phyloP scores from a whole-genome alignment of 2,797 vertebrate genomes.

The Sciurus vulgaris region DNA sequence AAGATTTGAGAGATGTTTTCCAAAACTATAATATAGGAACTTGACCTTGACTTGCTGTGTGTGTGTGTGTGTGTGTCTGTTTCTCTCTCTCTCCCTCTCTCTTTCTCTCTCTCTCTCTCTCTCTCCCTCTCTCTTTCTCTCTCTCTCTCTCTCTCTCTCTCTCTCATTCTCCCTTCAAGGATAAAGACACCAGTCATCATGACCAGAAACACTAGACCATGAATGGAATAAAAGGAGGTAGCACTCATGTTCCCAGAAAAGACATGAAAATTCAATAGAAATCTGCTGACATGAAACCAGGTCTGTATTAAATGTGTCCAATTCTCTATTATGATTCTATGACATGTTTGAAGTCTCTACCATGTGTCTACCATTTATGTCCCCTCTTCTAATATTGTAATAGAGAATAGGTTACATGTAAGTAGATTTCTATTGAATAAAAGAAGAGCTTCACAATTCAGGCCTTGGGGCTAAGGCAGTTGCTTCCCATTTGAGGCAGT shows the following conservation, averaged over 20 bases:
- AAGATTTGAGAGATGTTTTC: too few relatives aligned
- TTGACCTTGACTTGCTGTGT: background rate
- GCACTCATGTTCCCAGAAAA: background rate
- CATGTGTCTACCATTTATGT: too few relatives aligned
- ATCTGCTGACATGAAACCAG: background rate
- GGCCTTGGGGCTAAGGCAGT: background rate
- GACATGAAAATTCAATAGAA: background rate
- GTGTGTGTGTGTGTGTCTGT: background rate
- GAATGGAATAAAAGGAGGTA: background rate
- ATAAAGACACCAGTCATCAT: background rate
- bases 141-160: background rate
- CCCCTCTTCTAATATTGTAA: background rate
- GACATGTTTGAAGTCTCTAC: too few relatives aligned
- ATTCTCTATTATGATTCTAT: too few relatives aligned
- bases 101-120: background rate
- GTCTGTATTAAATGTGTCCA: background rate
- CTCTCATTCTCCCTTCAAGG: background rate
- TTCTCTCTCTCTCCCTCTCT: too few relatives aligned
- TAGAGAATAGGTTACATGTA: background rate
- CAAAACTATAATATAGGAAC: background rate
- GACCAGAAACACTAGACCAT: background rate
- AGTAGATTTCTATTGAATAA: background rate
- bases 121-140: too few relatives aligned
- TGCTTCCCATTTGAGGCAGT: background rate
- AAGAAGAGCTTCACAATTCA: background rate